phyloP scores from a whole-genome alignment of 2,888 invertebrate genomes.

The Cylindroiulus punctatus region DNA sequence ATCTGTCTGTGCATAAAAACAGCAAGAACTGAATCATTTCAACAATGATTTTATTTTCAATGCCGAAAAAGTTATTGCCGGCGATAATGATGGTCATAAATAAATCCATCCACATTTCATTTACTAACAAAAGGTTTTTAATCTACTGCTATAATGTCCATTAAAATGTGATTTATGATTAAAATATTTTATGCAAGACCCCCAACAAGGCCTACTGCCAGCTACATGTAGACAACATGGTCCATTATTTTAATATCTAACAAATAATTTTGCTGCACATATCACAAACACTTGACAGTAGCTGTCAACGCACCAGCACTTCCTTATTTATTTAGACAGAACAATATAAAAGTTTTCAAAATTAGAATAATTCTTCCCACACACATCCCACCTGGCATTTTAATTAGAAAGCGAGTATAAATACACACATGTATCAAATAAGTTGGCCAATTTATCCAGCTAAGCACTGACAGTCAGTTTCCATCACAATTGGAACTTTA shows the following conservation, averaged over 20 bases:
- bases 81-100: background rate
- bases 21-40: too few species aligned
- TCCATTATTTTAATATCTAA: background rate
- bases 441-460: background rate
- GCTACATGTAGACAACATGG: background rate
- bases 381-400: background rate
- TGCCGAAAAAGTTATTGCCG: too few species aligned
- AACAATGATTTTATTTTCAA: too few species aligned
- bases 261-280: background rate
- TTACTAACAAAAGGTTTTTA: background rate
- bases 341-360: background rate
- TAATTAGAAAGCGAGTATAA: background rate
- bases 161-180: slow-evolving; percentile 5
- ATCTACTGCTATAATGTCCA: background rate
- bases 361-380: background rate
- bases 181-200: background rate
- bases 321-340: slow-evolving; percentile 5
- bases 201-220: background rate
- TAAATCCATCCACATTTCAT: background rate
- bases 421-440: background rate
- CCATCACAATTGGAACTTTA: background rate
- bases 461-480: background rate
- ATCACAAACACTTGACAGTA: background rate
- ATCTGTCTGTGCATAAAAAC: too few species aligned
- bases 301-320: background rate